Evolutionary conservation across 2,888 invertebrate genomes (phyloP), one percentile per base, ranked within the genome.

Genomic region (Zhuqinia jingwanae): DNA sequence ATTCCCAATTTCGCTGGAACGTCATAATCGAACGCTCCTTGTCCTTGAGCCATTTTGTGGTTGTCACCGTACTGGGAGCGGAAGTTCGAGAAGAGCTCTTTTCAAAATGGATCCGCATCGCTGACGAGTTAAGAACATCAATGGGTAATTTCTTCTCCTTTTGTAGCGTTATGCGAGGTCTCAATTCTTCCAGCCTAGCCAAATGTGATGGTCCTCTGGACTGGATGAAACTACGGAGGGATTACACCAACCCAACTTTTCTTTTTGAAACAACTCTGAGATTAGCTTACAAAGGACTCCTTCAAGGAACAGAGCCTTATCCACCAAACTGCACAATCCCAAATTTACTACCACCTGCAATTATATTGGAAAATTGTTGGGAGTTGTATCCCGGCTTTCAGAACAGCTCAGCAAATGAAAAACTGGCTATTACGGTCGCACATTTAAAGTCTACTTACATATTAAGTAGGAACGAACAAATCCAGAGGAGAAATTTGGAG

Each of bases 141-240:
- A 77, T 90, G 79, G 90, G 90, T 20, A 91, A 91, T 70, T 89
- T 91, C 75, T 90, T 89, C 50, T 89, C 89, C n/a, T 91, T 91
- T 73, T 89, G 84, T 56, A 84, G 85, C 2, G 88, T 91, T 6
- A 91, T 91, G 90, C 45, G 89, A 30, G 90, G 89, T 1, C 82
- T 91, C 10, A 80, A 89, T 15, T 88, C 87, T 75, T 79, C 89
- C 8, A 87, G 89, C 36, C 45, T 90, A 11, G 87, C 88, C n/a
- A 68, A 88, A 50, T 73, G 80, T 11, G 89, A 89, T 68, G 88
- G 90, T 8, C 89, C 88, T 45, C 47, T 91, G 13, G 88, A 91
- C 73, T 91, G 90, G 90, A 77, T 90, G 83, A 87, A 86, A 82
- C 36, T 91, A 5, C 56, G 90, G 77, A 77, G 87, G 13, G 88